Percentiles rank a stretch among this genome's conserved stretches.
These are phyloP conservation scores for Subacronicta megacephala DNA, from an alignment of 2,888 invertebrate genomes.

Conservation along the genomic window DNA sequence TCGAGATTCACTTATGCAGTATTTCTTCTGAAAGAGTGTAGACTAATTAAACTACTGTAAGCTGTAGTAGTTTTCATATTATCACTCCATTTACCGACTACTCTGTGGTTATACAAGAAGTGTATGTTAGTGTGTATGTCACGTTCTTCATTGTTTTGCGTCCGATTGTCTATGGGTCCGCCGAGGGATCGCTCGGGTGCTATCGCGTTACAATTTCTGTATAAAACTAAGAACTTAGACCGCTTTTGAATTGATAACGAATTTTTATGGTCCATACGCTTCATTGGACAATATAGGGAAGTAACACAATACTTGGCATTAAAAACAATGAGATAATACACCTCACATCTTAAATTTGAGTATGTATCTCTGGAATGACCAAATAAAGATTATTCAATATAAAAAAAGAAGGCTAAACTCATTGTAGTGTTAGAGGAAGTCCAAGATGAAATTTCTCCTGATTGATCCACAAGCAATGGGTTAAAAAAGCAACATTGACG, in stretches of 20 bases:
- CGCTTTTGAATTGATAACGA: constrained; percentile 26
- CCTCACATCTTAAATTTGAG: too few species aligned
- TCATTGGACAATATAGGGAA: constrained; percentile 1
- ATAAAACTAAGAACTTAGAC: constrained; percentile 37
- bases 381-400: too few species aligned
- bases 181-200: constrained; percentile 24
- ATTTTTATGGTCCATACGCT: constrained; percentile 21
- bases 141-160: constrained; percentile 59
- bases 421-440: too few species aligned
- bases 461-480: too few species aligned
- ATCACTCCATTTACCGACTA: constrained; percentile 5
- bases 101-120: constrained; percentile 31
- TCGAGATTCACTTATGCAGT: too few species aligned
- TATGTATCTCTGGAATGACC: too few species aligned
- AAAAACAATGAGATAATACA: too few species aligned
- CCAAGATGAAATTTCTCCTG: too few species aligned
- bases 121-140: constrained; percentile 55
- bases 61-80: not conserved
- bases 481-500: too few species aligned
- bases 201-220: constrained; percentile 54
- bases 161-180: constrained; percentile 44
- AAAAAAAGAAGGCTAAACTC: too few species aligned
- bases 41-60: too few species aligned
- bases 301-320: not conserved
- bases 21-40: too few species aligned